Evolutionary conservation across 2,888 invertebrate species (phyloP).

Genomic region (Epirrita christyi): DNA sequence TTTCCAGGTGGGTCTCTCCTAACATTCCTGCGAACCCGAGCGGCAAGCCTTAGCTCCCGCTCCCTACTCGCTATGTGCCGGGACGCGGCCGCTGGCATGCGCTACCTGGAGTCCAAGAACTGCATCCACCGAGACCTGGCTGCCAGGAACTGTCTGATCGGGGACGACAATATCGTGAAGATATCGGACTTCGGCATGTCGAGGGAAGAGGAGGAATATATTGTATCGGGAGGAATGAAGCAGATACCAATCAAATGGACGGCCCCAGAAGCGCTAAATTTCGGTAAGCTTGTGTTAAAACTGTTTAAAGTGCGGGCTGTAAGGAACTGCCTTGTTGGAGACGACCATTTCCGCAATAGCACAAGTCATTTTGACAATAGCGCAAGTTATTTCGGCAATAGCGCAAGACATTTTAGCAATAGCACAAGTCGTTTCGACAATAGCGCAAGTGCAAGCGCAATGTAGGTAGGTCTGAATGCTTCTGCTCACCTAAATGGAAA

Average conservation of each 20-base stretch:
- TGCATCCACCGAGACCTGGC: conserved; percentile 98
- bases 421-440: no score
- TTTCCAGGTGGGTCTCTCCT: conserved; percentile 93
- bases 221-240: conserved; percentile 98
- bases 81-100: conserved; percentile 97
- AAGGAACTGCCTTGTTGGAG: no score
- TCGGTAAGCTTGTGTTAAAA: conserved; percentile 85
- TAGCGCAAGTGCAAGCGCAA: no score
- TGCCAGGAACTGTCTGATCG: conserved; percentile 96
- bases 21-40: conserved; percentile 93
- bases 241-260: conserved; percentile 99
- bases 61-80: conserved; percentile 95
- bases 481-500: no score
- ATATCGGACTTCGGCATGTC: conserved; percentile 99
- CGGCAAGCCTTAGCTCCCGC: conserved; percentile 86
- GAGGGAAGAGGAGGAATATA: conserved; percentile 97
- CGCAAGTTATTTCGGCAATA: no score
- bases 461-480: no score
- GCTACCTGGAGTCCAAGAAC: conserved; percentile 97
- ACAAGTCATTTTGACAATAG: no score
- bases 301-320: background rate
- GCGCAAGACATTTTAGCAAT: no score
- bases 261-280: conserved; percentile 97
- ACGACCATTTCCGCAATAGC: no score
- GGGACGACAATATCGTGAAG: conserved; percentile 94